phyloP scores from a whole-genome alignment of 2,888 invertebrate species.

The Sipunculus nudus region DNA sequence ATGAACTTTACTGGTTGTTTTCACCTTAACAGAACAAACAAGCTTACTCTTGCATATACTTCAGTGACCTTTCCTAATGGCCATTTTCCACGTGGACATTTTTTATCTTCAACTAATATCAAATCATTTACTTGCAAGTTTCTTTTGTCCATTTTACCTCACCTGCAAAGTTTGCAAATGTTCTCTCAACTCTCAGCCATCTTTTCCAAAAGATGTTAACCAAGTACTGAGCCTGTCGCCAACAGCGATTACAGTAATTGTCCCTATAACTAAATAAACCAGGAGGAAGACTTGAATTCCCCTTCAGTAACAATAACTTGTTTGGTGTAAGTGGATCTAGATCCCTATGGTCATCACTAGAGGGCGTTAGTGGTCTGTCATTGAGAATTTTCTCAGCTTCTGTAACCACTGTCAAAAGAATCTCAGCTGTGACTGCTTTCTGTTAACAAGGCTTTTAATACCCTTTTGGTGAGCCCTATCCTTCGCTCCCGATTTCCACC shows the following conservation, averaged over 20 bases:
- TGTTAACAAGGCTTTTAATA: not conserved
- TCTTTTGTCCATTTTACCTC: no score
- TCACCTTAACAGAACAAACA: no score
- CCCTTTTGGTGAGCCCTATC: not conserved
- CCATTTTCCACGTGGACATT: no score
- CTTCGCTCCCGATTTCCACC: conserved; percentile 7
- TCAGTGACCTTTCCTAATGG: no score
- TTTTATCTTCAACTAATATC: no score
- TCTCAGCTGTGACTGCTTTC: not conserved
- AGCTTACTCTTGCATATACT: no score
- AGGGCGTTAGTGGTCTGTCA: conserved; percentile 5
- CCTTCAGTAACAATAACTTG: not conserved
- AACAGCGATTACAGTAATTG: not conserved
- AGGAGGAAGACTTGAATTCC: not conserved
- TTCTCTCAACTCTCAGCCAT: not conserved
- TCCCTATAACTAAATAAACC: not conserved
- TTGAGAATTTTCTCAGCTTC: conserved; percentile 7
- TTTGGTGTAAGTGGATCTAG: conserved; percentile 7
- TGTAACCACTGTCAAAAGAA: not conserved
- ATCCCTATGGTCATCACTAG: conserved; percentile 3
- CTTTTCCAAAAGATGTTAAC: not conserved
- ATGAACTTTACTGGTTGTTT: no score
- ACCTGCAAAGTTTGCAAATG: no score
- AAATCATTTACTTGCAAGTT: no score
- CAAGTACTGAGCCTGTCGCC: not conserved